Evolutionary conservation across 92 coral and sea anemone species (phyloP).

Genomic region (Meandrina meandrites): DNA sequence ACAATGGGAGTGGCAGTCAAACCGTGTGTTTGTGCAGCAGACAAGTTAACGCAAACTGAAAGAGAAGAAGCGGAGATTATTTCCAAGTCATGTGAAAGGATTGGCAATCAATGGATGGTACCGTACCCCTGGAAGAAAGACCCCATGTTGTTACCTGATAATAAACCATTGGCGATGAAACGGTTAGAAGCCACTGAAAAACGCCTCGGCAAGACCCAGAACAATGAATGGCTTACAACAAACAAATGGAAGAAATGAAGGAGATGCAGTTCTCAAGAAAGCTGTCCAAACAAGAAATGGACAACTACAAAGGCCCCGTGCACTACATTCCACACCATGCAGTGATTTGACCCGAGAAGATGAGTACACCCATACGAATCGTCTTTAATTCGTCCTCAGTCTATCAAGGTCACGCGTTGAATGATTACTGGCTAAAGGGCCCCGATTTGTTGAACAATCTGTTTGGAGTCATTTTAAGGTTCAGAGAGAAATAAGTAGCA

Average conservation of each 20-base stretch:
- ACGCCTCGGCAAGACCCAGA: conserved; percentile 37
- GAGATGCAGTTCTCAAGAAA: conserved; percentile 48
- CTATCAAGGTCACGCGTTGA: conserved; percentile 55
- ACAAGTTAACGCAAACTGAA: conserved; percentile 46
- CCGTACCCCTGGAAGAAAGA: conserved; percentile 56
- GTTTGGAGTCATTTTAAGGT: conserved; percentile 62
- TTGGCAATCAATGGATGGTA: conserved; percentile 48
- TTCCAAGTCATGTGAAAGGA: conserved; percentile 48
- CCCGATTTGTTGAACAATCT: conserved; percentile 49
- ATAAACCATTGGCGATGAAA: conserved; percentile 38
- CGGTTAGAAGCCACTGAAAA: conserved; percentile 38
- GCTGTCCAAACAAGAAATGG: conserved; percentile 37
- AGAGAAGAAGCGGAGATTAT: conserved; percentile 51
- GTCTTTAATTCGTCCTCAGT: conserved; percentile 55
- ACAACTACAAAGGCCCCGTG: conserved; percentile 42
- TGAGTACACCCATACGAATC: conserved; percentile 61
- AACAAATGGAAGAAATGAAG: conserved; percentile 58
- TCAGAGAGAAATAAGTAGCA: conserved; percentile 55
- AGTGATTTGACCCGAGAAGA: conserved; percentile 53
- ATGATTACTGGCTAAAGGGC: conserved; percentile 46
- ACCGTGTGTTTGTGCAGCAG: conserved; percentile 41
- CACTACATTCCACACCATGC: conserved; percentile 63
- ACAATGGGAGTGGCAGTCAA: conserved; percentile 66
- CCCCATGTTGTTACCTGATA: conserved; percentile 47
- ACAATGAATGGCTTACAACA: conserved; percentile 46